These are phyloP conservation scores for Stenotaenia linearis DNA, from an alignment of 2,888 invertebrate species.

Conservation along the genomic window DNA sequence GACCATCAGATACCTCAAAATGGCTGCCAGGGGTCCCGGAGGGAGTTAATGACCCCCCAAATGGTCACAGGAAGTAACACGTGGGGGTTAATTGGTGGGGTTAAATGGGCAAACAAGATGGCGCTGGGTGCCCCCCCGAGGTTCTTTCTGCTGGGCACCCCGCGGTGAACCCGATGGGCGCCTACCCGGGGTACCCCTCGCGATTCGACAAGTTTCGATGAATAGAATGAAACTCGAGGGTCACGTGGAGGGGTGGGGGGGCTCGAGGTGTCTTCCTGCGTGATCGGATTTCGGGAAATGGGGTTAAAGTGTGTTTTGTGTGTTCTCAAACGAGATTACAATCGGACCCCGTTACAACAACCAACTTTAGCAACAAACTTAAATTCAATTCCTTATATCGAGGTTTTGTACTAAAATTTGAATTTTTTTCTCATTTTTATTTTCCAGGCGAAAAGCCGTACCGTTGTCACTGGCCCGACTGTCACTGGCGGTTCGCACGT, in stretches of 20 bases:
- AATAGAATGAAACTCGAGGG: neutral
- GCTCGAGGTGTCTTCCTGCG: conserved; percentile 2
- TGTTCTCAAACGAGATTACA: neutral
- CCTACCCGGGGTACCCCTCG: neutral
- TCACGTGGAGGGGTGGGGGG: neutral
- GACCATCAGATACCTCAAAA: conserved; percentile 7
- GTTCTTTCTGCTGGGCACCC: neutral
- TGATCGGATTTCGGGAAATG: conserved; percentile 20
- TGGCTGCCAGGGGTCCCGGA: conserved; percentile 15
- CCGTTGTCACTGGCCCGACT: conserved; percentile 54
- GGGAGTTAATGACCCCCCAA: conserved; percentile 26
- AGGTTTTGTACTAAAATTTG: too few species aligned
- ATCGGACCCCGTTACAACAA: too few species aligned
- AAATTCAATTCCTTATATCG: too few species aligned
- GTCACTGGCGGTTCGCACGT: conserved; percentile 56
- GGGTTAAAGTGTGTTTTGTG: conserved; percentile 10
- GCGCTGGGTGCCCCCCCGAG: neutral
- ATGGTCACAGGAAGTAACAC: conserved; percentile 26
- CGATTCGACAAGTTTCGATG: neutral
- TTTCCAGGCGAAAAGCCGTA: conserved; percentile 56
- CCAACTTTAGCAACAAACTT: too few species aligned
- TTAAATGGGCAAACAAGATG: conserved; percentile 26
- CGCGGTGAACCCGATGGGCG: neutral
- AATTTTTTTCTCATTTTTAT: conserved; percentile 34
- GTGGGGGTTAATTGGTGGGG: conserved; percentile 24